Conservation (phyloP, 2,797 vertebrate genomes). For the Amniataba percoides region DNA sequence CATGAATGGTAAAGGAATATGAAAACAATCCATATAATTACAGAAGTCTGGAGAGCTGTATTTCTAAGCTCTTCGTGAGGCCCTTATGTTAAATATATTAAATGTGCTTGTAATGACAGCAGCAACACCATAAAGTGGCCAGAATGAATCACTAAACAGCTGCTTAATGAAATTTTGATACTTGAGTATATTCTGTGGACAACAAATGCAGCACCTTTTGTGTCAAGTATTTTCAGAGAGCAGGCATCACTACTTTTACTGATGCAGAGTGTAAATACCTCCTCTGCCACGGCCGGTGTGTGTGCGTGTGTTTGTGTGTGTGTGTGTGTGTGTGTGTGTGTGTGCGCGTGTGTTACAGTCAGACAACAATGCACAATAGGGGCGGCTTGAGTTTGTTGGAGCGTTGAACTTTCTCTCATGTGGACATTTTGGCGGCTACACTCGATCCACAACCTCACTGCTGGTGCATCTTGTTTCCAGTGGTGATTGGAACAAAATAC, state of each 20-base stretch:
- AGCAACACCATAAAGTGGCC: not conserved
- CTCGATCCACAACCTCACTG: not conserved
- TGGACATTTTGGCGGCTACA: not conserved
- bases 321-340: not conserved
- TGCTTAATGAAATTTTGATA: not conserved
- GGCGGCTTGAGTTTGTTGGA: not conserved
- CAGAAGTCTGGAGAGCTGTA: not conserved
- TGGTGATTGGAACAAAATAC: not conserved
- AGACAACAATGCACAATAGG: not conserved
- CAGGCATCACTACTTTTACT: not conserved
- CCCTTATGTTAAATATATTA: not conserved
- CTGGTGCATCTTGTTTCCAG: slow-evolving; percentile 1
- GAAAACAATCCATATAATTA: not conserved
- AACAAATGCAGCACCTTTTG: not conserved
- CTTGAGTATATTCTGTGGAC: not conserved
- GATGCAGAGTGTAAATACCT: not conserved
- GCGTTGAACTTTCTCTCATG: no score
- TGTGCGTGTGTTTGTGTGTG: not conserved
- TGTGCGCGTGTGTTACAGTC: not conserved
- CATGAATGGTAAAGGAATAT: not conserved
- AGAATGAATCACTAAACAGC: not conserved
- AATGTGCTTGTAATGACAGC: not conserved
- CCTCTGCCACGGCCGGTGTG: not conserved
- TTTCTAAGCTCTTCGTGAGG: not conserved
- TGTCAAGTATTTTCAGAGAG: not conserved